These are phyloP conservation scores for Naso thynnoides DNA, from an alignment of 2,797 vertebrate genomes.

Conservation along the genomic window DNA sequence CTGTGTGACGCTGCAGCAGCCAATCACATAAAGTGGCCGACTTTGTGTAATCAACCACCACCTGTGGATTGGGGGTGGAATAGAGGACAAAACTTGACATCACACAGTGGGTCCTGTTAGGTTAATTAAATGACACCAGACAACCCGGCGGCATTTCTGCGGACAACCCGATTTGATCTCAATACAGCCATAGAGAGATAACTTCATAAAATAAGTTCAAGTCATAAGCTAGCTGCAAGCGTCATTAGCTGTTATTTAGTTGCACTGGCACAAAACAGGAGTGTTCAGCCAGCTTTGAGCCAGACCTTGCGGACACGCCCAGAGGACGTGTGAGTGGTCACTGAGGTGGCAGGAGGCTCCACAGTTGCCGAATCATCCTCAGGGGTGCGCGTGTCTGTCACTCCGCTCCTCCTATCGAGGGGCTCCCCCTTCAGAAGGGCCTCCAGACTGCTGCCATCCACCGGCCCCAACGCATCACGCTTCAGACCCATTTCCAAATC, in stretches of 20 bases:
- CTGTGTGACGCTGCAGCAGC: too few species aligned
- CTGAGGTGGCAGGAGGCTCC: constrained; percentile 87
- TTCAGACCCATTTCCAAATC: constrained; percentile 89
- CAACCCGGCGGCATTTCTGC: too few species aligned
- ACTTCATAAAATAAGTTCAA: background rate
- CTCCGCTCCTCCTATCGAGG: constrained; percentile 87
- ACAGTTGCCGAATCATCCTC: constrained; percentile 88
- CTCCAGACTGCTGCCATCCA: constrained; percentile 96
- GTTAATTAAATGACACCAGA: too few species aligned
- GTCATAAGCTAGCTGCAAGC: background rate
- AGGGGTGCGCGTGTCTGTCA: constrained; percentile 86
- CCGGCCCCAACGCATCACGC: constrained; percentile 89
- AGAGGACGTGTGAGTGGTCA: constrained; percentile 83
- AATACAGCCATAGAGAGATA: too few species aligned
- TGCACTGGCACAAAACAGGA: background rate
- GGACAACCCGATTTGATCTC: too few species aligned
- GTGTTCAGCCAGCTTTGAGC: background rate
- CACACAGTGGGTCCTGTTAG: too few species aligned
- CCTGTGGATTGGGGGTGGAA: too few species aligned
- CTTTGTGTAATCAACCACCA: too few species aligned
- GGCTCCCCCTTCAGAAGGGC: constrained; percentile 93
- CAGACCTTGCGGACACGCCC: constrained; percentile 90
- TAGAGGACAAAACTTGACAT: too few species aligned
- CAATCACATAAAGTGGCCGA: too few species aligned
- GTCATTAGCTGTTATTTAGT: background rate